Conservation (phyloP, 2,797 vertebrate species). For the Emydoidea blandingii region DNA sequence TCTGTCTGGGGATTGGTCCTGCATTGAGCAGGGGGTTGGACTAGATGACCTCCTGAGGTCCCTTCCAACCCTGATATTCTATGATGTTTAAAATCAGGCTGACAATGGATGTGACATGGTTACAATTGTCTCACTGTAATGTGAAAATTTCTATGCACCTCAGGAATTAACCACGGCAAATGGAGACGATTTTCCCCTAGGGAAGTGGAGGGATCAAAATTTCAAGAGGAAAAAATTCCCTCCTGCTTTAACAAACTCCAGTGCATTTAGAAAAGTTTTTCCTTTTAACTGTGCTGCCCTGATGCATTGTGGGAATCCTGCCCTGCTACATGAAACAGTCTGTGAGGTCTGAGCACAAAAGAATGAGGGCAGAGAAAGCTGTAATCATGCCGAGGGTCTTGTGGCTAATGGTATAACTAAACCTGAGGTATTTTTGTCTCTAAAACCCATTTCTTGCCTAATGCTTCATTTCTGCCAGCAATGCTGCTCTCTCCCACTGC, state of each 20-base stretch:
- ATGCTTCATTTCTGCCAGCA: background rate
- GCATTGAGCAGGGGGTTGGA: too few relatives aligned
- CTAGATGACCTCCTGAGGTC: too few relatives aligned
- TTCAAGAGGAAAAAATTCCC: background rate
- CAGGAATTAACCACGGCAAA: background rate
- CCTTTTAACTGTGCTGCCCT: background rate
- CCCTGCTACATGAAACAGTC: background rate
- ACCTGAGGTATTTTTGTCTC: background rate
- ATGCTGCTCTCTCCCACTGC: background rate
- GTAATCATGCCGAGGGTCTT: background rate
- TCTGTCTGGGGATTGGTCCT: too few relatives aligned
- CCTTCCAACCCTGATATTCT: too few relatives aligned
- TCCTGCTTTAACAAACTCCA: background rate
- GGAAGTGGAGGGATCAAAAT: background rate
- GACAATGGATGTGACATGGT: fast-evolving
- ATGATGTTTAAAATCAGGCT: background rate
- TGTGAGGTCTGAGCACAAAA: background rate
- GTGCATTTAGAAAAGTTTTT: background rate
- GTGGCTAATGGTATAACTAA: background rate
- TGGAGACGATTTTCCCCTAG: background rate
- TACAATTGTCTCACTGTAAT: background rate
- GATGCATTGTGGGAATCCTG: background rate
- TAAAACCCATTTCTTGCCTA: background rate
- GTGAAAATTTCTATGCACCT: background rate
- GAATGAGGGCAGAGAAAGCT: background rate